phyloP scores from a whole-genome alignment of 2,888 invertebrate genomes.

The Schizotus pectinicornis region DNA sequence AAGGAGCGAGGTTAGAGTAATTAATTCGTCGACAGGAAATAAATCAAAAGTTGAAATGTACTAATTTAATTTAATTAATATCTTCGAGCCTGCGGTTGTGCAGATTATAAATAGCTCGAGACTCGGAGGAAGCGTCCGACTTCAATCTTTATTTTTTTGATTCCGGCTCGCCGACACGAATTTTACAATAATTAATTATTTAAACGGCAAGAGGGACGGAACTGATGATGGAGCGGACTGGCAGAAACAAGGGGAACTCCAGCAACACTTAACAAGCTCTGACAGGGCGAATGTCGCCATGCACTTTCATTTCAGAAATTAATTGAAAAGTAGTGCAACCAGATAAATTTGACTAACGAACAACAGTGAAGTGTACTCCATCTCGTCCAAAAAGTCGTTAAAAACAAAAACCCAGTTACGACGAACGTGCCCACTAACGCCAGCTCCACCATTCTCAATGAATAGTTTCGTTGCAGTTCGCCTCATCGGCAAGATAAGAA shows the following conservation, averaged over 20 bases:
- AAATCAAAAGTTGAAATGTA: conserved; percentile 45
- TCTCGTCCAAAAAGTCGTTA: no score
- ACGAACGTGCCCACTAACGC: no score
- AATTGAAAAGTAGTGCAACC: no score
- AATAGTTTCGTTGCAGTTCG: no score
- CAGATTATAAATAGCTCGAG: conserved; percentile 36
- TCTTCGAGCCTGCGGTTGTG: conserved; percentile 35
- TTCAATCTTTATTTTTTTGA: not conserved
- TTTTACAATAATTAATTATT: no score
- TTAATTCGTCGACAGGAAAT: conserved; percentile 44
- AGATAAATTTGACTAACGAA: no score
- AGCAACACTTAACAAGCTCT: conserved; percentile 3
- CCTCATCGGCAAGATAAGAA: no score
- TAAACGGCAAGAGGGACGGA: no score
- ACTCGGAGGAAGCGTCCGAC: not conserved
- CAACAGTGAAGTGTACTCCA: no score
- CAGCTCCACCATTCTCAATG: no score
- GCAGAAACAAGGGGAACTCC: not conserved
- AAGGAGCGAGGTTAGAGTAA: conserved; percentile 39
- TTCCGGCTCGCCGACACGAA: not conserved
- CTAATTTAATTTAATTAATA: conserved; percentile 48
- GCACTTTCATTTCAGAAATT: not conserved
- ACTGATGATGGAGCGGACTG: no score
- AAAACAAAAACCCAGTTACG: no score
- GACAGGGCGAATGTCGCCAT: not conserved